These are phyloP conservation scores for Neomonachus schauinslandi DNA, from an alignment of 2,113 vertebrate genomes.

Conservation along the genomic window DNA sequence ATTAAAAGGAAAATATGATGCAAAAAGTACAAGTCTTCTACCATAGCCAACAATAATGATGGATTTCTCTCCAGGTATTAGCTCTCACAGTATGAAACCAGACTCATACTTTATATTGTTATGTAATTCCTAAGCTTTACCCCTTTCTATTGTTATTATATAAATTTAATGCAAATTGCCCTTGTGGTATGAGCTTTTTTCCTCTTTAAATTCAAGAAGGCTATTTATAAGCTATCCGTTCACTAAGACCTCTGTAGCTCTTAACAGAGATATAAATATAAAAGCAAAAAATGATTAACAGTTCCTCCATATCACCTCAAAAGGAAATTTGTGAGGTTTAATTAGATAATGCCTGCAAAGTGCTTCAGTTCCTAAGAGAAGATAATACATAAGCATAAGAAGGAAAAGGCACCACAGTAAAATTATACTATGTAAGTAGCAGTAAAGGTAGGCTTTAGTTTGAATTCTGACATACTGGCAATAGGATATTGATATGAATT, in stretches of 20 bases:
- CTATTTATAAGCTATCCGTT: conserved; percentile 65
- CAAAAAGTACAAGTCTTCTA: background rate
- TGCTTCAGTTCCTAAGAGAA: conserved; percentile 53
- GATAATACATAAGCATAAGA: conserved; percentile 33
- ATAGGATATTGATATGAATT: background rate
- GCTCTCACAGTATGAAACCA: background rate
- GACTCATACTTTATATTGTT: conserved; percentile 46
- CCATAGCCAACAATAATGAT: background rate
- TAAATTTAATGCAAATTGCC: conserved; percentile 45
- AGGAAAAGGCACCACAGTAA: background rate
- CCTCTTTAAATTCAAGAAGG: conserved; percentile 43
- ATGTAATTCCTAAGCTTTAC: background rate
- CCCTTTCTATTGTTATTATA: conserved; percentile 8
- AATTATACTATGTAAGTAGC: conserved; percentile 19
- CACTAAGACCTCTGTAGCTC: conserved; percentile 20
- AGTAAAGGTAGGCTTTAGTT: conserved; percentile 38
- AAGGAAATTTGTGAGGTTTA: conserved; percentile 57
- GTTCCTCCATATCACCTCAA: conserved; percentile 54
- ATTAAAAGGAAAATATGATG: conserved; percentile 10
- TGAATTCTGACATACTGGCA: conserved; percentile 37
- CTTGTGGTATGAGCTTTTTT: background rate
- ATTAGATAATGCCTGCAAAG: conserved; percentile 70
- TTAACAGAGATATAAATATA: conserved; percentile 58
- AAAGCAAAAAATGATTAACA: conserved; percentile 54
- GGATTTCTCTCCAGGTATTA: conserved; percentile 11